Percentiles rank a stretch among this genome's conserved stretches.
These are phyloP conservation scores for Petroica traversi DNA, from an alignment of 2,113 vertebrate species.

Conservation along the genomic window DNA sequence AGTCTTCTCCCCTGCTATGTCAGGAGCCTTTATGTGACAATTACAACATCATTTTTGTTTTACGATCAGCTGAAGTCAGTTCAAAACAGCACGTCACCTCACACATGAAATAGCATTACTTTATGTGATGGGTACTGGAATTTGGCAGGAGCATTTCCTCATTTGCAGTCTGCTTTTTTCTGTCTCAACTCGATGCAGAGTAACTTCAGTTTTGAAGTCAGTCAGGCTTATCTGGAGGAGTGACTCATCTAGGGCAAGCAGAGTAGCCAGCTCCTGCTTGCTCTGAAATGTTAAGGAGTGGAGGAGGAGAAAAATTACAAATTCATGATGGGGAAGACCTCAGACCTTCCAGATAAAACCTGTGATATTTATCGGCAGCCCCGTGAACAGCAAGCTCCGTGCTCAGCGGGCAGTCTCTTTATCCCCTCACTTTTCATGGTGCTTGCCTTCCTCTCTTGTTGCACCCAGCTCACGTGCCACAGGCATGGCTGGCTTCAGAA, in stretches of 20 bases:
- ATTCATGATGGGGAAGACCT: not conserved
- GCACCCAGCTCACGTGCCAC: not conserved
- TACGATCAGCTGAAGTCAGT: conserved; percentile 57
- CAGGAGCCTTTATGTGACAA: conserved; percentile 62
- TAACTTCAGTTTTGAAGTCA: conserved; percentile 54
- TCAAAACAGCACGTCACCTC: conserved; percentile 61
- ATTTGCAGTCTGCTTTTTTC: conserved; percentile 50
- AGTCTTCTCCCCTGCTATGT: conserved; percentile 51
- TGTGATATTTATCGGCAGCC: fast-evolving
- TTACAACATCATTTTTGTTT: conserved; percentile 67
- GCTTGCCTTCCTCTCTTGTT: not conserved
- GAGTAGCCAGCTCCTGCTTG: conserved; percentile 7
- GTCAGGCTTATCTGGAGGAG: conserved; percentile 47
- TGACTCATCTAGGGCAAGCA: conserved; percentile 55
- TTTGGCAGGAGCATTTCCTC: conserved; percentile 50
- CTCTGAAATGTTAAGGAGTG: not conserved
- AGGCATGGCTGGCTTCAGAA: not conserved
- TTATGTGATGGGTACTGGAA: conserved; percentile 11
- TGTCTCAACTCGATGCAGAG: not conserved
- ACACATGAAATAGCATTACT: conserved; percentile 44
- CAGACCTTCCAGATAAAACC: not conserved
- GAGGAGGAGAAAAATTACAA: conserved; percentile 8
- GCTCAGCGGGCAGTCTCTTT: not conserved
- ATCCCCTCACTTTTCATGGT: not conserved
- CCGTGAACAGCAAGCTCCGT: not conserved